Evolutionary conservation across 92 coral and sea anemone genomes (phyloP), one percentile per base, ranked within the genome.

Genomic region (Zoanthus sociatus): DNA sequence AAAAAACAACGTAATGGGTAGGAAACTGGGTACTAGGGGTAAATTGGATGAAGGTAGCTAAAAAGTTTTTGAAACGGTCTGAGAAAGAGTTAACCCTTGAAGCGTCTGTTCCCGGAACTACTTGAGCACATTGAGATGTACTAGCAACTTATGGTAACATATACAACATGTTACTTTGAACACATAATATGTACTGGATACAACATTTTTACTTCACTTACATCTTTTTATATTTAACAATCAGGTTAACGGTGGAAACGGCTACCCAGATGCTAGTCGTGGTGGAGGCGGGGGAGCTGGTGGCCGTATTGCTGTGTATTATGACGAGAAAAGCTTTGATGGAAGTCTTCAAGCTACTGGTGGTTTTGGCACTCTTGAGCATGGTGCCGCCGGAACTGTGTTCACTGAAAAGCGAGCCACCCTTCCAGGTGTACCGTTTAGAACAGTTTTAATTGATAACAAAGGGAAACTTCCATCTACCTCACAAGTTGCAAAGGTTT

Each of bases 281-380:
- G 93, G 92, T 1, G 95, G 95, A 5, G 95, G 95, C 17, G 95
- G 95, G 47, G 95, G 95, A 45, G 89, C 95, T 32, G 95, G 95
- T 77, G 95, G 95, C 16, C 83, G 95, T 20, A 92, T 92, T 54
- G 95, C 92, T 10, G 64, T 92, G 58, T 92, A 92, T 69, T 90
- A 92, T 53, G 68, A 78, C 74, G 91, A 90, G 44, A 81, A 84
- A 53, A 71, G 79, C 44, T 92, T 89, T 82, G 95, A 89, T 31
- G 95, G 95, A 3, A 61, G 50, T 17, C 53, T 92, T 17, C 89
- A 92, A 58, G 91, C 95, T 11, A 79, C 87, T 11, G 95, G 95
- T 60, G 93, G 92, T n/a, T 87, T 75, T 58, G 95, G 95, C 20
- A 86, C 69, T 18, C 51, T 77, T 17, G 95, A 92, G 69, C 84